Conservation (phyloP, 2,888 invertebrate species). For the Watsonalla cultraria region DNA sequence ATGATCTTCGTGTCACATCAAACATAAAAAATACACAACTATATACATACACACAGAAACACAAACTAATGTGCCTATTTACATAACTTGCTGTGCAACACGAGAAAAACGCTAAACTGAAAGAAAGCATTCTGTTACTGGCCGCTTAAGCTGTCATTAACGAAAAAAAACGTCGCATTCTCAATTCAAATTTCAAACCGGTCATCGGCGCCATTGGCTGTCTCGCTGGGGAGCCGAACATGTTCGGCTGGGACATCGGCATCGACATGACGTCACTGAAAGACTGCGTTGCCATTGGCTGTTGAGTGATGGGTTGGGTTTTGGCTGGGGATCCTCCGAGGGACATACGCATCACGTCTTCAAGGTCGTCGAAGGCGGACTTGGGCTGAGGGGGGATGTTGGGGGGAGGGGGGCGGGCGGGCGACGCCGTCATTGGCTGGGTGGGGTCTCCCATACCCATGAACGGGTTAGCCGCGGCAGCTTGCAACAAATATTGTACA, state of each 20-base stretch:
- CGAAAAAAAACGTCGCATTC: conserved; percentile 31
- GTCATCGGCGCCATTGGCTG: conserved; percentile 72
- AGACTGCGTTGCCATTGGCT: conserved; percentile 57
- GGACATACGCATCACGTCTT: conserved; percentile 83
- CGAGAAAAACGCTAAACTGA: conserved; percentile 9
- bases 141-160: conserved; percentile 25
- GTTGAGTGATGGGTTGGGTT: conserved; percentile 53
- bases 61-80: conserved; percentile 9
- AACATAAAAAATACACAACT: conserved; percentile 7
- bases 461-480: conserved; percentile 82
- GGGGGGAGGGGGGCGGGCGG: conserved; percentile 76
- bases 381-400: conserved; percentile 66
- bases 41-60: conserved; percentile 14
- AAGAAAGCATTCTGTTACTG: conserved; percentile 9
- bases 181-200: conserved; percentile 59
- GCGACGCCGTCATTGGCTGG: conserved; percentile 64
- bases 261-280: conserved; percentile 61
- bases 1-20: background rate
- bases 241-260: conserved; percentile 61
- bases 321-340: conserved; percentile 81
- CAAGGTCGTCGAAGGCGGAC: conserved; percentile 83
- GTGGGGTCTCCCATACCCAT: conserved; percentile 80
- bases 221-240: conserved; percentile 67
- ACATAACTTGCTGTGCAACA: conserved; percentile 5
- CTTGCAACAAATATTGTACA: conserved; percentile 50